Conservation (phyloP, 1,140 invertebrate species). For the Heliconius melpomene region DNA sequence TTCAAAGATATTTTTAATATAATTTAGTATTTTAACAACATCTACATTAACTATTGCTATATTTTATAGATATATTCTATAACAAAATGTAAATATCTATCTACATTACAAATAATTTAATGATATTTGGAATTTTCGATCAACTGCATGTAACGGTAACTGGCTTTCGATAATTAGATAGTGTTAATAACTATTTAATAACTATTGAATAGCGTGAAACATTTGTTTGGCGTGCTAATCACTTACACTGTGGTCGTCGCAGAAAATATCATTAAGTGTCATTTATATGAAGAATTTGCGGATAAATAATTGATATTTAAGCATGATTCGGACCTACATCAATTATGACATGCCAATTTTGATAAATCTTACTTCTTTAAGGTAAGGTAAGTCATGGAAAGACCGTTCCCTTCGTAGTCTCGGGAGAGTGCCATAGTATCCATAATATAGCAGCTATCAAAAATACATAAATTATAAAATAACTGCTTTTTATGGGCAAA, state of each 20-base stretch:
- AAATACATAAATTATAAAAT: conserved; percentile 54
- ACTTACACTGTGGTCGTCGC: conserved; percentile 23
- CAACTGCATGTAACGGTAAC: not conserved
- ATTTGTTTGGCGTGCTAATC: conserved; percentile 27
- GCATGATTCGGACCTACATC: conserved; percentile 22
- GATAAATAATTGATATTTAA: conserved; percentile 27
- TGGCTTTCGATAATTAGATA: conserved; percentile 15
- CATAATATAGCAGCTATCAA: conserved; percentile 84
- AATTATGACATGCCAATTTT: conserved; percentile 56
- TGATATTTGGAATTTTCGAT: conserved; percentile 20
- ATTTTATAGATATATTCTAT: no score
- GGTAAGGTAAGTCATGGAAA: conserved; percentile 85
- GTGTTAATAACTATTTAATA: conserved; percentile 33
- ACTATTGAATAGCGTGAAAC: conserved; percentile 32
- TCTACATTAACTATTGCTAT: not conserved
- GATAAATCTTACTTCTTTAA: conserved; percentile 83
- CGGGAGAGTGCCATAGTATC: conserved; percentile 85
- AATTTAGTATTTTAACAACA: not conserved
- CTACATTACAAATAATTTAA: conserved; percentile 18
- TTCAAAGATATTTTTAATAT: not conserved
- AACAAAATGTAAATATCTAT: conserved; percentile 5
- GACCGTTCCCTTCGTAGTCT: conserved; percentile 87
- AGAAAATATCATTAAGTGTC: conserved; percentile 26
- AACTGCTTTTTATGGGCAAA: conserved; percentile 15
- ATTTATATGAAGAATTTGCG: conserved; percentile 25